Evolutionary conservation across 1,140 invertebrate species (phyloP), one percentile per base, ranked within the genome.

Genomic region (Apocrypta bakeri): DNA sequence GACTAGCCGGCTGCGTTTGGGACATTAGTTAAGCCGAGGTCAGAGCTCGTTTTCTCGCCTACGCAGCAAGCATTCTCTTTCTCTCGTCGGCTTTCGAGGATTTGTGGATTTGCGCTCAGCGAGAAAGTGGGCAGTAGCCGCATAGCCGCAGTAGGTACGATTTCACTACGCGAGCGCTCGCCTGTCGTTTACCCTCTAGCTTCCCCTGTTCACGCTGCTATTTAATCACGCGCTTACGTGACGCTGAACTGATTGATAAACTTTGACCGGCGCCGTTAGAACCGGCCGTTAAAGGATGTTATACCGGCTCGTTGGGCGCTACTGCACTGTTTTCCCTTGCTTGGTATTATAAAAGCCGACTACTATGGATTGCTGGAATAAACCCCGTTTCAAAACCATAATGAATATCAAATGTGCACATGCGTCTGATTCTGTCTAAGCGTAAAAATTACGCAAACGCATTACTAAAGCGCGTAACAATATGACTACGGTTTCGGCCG

Each of bases 11-110:
- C 24, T n/a, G 69, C 37, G 69, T 42, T 37, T 11, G 33, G 69
- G 69, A 88, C 88, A 90, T 90, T 90, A 89, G 88, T 90, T 89
- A 90, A 89, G 88, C 85, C 82, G 83, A 68, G 31, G 33, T 17
- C 63, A 9, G 33, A n/a, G 25, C 68, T 75, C 69, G 73, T 64
- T 81, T 72, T 83, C 77, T 80, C 12, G 8, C 27, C 29, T 72
- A n/a, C 56, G 42, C 24, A n/a, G 48, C 48, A 6, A 2, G 42
- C 25, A 69, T 76, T 79, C 78, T 12, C 21, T 74, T 74, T 74
- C 48, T 48, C 63, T 64, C 72, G 29, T 17, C 31, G 71, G 81
- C 75, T 80, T 77, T 76, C n/a, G 64, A 75, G 69, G 84, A 79
- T 63, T 83, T 83, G 74, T 66, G 78, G 83, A 86, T 77, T 79